Percentiles rank a stretch among this genome's conserved stretches.
These are phyloP conservation scores for Pterophyllum scalare DNA, from an alignment of 2,113 vertebrate species.

Conservation along the genomic window DNA sequence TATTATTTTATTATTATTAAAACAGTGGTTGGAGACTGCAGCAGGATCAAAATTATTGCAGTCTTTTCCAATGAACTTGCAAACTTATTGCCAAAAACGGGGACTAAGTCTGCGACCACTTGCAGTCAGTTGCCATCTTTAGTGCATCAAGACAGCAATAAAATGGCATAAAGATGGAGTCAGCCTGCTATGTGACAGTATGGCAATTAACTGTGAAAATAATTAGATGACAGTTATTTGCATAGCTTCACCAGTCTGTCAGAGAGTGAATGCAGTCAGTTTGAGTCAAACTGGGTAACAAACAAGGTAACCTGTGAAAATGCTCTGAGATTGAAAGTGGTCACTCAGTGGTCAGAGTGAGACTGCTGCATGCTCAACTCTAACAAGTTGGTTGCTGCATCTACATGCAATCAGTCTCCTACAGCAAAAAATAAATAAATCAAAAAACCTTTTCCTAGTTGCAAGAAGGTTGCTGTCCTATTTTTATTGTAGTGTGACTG, in stretches of 20 bases:
- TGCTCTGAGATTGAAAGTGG: neutral
- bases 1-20: too few species aligned
- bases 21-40: too few species aligned
- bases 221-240: neutral
- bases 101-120: accelerated
- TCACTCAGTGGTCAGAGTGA: neutral
- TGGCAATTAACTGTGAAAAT: neutral
- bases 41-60: too few species aligned
- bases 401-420: neutral
- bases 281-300: neutral
- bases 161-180: neutral
- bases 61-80: too few species aligned
- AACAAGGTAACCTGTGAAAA: neutral
- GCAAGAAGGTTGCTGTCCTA: neutral
- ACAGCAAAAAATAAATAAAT: neutral
- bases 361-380: neutral
- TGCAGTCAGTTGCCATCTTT: neutral
- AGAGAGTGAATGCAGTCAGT: neutral
- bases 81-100: neutral
- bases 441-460: neutral
- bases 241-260: too few species aligned
- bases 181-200: neutral
- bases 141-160: neutral
- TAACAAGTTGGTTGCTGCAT: neutral
- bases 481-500: neutral